phyloP scores from a whole-genome alignment of 2,888 invertebrate species.

The Drosophila nr. fundita region DNA sequence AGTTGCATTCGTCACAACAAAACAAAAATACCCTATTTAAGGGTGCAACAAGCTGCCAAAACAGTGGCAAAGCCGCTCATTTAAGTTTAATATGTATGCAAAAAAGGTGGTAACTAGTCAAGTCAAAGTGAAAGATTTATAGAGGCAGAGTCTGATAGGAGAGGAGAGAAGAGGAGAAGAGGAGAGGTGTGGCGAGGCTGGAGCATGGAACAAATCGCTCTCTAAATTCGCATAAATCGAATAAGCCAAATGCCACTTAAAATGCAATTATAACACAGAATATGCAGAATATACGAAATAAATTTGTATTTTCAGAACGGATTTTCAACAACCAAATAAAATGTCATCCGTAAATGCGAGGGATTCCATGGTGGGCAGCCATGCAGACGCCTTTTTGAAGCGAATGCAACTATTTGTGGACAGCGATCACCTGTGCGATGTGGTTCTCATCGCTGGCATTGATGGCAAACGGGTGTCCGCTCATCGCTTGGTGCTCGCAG shows the following conservation, averaged over 20 bases:
- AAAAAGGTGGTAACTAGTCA: slow-evolving; percentile 9
- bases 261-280: slow-evolving; percentile 57
- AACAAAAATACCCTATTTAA: not conserved
- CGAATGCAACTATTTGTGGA: too few species aligned
- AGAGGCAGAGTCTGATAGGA: not conserved
- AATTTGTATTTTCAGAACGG: too few species aligned
- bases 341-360: too few species aligned
- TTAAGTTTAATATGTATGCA: slow-evolving; percentile 25
- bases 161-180: not conserved
- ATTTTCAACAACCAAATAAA: too few species aligned
- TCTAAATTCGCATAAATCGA: slow-evolving; percentile 15
- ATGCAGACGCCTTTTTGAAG: too few species aligned
- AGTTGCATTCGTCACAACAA: not conserved
- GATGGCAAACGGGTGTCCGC: too few species aligned
- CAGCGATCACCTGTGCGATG: too few species aligned
- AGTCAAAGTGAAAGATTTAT: slow-evolving; percentile 4
- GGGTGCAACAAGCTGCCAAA: not conserved
- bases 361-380: too few species aligned
- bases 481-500: too few species aligned
- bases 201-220: slow-evolving; percentile 13
- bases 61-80: not conserved
- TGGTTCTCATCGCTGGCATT: too few species aligned
- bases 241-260: slow-evolving; percentile 52
- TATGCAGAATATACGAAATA: too few species aligned
- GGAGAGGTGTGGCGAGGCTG: not conserved